Evolutionary conservation across 2,888 invertebrate species (phyloP), one percentile per base, ranked within the genome.

Genomic region (Drosophila lutescens): DNA sequence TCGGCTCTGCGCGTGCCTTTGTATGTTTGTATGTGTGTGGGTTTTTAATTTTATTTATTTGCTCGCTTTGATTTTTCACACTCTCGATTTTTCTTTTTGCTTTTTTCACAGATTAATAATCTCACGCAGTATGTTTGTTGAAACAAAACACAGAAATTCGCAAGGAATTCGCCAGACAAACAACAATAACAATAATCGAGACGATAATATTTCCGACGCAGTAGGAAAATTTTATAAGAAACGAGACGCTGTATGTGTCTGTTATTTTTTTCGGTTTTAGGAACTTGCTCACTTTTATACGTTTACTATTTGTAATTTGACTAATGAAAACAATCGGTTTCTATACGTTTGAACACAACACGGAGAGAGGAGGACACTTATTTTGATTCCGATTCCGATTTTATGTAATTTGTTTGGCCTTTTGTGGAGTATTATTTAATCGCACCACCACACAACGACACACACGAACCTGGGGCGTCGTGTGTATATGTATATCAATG

Each of bases 341-440:
- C 26, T 63, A 38, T 46, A 38, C n/a, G 32, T 9, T 54, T 72
- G 70, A 71, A 71, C 70, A 71, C 70, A 71, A 73, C 70, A 53
- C 70, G 73, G 69, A 30, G 30, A 30, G 30, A 46, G 44, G 57
- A 78, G 59, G 54, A 75, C 57, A 50, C 61, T 38, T 41, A 62
- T 63, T 69, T 62, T 54, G 51, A 46, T 58, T 62, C 32, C 62
- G 23, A 54, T 65, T 74, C n/a, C 26, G 26, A 46, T 74, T 76
- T 83, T 83, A 80, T 88, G 73, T 88, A 80, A 80, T 88, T 85
- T 88, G 86, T 77, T 82, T 82, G 85, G 81, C 77, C 80, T 88
- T 85, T 83, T 77, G 81, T 70, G 81, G 82, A 88, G 85, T 85
- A 85, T 85, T 85, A 85, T 85, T 88, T 88, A 85, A 85, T 85